These are phyloP conservation scores for Listronotus oregonensis DNA, from an alignment of 1,140 invertebrate genomes.

Conservation along the genomic window DNA sequence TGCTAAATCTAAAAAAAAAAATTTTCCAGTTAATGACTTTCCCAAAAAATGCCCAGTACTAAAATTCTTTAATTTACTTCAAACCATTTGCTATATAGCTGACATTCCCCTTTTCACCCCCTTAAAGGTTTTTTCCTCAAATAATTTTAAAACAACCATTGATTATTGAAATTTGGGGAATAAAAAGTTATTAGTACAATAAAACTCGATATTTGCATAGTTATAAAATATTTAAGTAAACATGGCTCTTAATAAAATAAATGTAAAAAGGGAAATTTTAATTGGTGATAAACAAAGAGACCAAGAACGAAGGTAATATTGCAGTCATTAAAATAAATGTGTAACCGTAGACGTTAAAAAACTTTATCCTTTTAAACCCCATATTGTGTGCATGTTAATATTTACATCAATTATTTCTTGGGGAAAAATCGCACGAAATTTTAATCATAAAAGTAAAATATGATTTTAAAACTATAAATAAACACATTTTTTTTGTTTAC, in stretches of 20 bases:
- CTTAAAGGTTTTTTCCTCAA: too few relatives aligned
- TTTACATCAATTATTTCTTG: constrained; percentile 27
- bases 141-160: not conserved
- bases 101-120: too few relatives aligned
- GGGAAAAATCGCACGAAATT: constrained; percentile 16
- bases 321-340: constrained; percentile 31
- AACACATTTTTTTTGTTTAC: too few relatives aligned
- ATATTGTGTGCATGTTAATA: constrained; percentile 31
- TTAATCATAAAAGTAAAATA: not conserved
- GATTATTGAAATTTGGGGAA: not conserved
- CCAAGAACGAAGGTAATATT: constrained; percentile 19
- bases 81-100: too few relatives aligned
- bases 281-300: constrained; percentile 30
- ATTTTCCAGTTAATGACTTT: too few relatives aligned
- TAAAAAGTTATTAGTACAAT: constrained; percentile 2
- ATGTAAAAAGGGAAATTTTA: constrained; percentile 8
- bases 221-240: constrained; percentile 16
- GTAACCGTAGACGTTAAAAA: constrained; percentile 24
- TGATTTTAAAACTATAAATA: too few relatives aligned
- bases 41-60: too few relatives aligned
- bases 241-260: constrained; percentile 14
- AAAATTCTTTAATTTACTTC: too few relatives aligned
- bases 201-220: constrained; percentile 8
- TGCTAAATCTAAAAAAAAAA: too few relatives aligned
- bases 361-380: constrained; percentile 11